Conservation (phyloP, 2,888 invertebrate genomes). For the Tachina lurida region DNA sequence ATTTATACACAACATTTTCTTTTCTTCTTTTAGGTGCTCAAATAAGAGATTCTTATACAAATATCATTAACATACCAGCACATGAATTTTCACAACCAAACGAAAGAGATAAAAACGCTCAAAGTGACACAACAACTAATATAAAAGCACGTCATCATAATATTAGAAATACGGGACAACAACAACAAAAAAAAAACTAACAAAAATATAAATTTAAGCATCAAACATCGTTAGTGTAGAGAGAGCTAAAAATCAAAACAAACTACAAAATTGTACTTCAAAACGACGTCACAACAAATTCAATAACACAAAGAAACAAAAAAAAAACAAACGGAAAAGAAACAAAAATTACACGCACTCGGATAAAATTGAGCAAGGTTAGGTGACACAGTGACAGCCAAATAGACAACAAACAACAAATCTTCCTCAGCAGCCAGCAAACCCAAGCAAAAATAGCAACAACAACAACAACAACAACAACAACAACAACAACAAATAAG, state of each 20-base stretch:
- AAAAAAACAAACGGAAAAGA: background rate
- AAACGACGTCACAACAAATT: slow-evolving; percentile 61
- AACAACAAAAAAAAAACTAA: background rate
- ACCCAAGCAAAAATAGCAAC: background rate
- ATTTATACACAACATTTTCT: background rate
- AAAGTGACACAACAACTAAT: slow-evolving; percentile 17
- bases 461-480: slow-evolving; percentile 18
- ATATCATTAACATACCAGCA: slow-evolving; percentile 9
- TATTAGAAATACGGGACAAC: background rate
- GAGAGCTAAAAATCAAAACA: slow-evolving; percentile 12
- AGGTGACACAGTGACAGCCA: slow-evolving; percentile 53
- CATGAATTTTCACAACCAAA: slow-evolving; percentile 37
- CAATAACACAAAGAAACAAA: slow-evolving; percentile 18
- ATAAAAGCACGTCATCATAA: slow-evolving; percentile 41
- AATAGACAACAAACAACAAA: slow-evolving; percentile 23
- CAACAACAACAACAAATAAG: slow-evolving; percentile 27
- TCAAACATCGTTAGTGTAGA: slow-evolving; percentile 21
- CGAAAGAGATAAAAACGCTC: slow-evolving; percentile 37
- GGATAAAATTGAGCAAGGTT: slow-evolving; percentile 67
- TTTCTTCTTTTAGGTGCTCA: slow-evolving; percentile 33
- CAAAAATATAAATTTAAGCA: slow-evolving; percentile 39
- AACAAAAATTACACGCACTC: slow-evolving; percentile 18
- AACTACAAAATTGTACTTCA: slow-evolving; percentile 35
- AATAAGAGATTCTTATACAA: slow-evolving; percentile 3
- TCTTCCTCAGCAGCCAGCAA: slow-evolving; percentile 24